Evolutionary conservation across 2,797 vertebrate species (phyloP).

Genomic region (Parauchenoglanis punctatus): DNA sequence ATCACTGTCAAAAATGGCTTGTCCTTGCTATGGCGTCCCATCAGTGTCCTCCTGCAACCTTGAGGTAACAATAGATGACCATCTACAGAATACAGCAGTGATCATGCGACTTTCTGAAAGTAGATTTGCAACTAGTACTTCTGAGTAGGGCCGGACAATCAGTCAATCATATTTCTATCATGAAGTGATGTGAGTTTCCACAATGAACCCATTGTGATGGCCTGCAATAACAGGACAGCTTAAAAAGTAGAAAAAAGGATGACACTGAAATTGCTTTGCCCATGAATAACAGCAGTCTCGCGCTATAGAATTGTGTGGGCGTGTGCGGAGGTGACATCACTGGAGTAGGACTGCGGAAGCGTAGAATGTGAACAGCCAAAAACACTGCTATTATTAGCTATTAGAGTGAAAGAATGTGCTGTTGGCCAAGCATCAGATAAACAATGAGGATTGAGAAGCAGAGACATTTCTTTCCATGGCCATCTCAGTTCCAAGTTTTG

Average conservation of each 20-base stretch:
- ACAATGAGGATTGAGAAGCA: neutral
- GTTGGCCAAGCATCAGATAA: neutral
- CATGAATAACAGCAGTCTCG: constrained; percentile 16
- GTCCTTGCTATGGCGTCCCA: neutral
- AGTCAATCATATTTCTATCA: constrained; percentile 2
- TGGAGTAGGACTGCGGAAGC: neutral
- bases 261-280: constrained; percentile 23
- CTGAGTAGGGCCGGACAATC: neutral
- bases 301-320: constrained; percentile 5
- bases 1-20: neutral
- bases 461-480: neutral
- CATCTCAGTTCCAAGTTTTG: neutral
- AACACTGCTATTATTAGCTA: constrained; percentile 12
- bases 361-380: constrained; percentile 14
- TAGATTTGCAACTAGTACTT: neutral
- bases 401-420: neutral
- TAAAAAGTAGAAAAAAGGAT: constrained; percentile 12
- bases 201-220: constrained; percentile 14
- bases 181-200: constrained; percentile 12
- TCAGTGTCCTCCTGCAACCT: neutral
- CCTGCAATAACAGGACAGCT: neutral
- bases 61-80: neutral
- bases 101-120: neutral
- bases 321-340: constrained; percentile 19
- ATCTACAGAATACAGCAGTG: neutral